A percentile compares a stretch with the other conserved stretches of the same genome.
Evolutionary conservation across 64 coral and sea anemone genomes (phyloP).

Genomic region (Montipora sp.): DNA sequence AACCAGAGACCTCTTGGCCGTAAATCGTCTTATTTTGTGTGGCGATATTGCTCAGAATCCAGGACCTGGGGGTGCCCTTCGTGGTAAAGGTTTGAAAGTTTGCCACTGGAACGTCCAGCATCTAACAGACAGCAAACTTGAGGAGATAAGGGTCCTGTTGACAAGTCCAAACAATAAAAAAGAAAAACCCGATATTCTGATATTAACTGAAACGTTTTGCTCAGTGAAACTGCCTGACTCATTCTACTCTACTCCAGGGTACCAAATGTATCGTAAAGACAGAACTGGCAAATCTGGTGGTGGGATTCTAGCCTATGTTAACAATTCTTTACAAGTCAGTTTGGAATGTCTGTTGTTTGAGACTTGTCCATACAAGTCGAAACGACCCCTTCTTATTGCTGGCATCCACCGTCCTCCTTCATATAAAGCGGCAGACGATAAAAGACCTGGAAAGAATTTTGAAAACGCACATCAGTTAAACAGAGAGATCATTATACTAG

Average conservation of each 20-base stretch:
- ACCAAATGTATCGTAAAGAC: slow-evolving; percentile 47
- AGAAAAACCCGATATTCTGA: background rate
- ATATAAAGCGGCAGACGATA: too few species aligned
- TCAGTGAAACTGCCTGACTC: slow-evolving; percentile 15
- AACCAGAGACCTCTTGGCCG: too few species aligned
- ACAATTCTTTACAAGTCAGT: too few species aligned
- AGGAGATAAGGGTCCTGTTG: background rate
- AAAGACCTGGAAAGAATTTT: too few species aligned
- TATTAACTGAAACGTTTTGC: background rate
- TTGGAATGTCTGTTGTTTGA: too few species aligned
- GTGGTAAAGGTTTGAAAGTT: background rate
- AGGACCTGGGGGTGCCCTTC: slow-evolving; percentile 1
- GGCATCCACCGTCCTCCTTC: too few species aligned
- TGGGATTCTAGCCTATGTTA: slow-evolving; percentile 18
- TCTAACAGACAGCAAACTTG: background rate
- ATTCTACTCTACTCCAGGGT: slow-evolving; percentile 51
- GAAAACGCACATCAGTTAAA: too few species aligned
- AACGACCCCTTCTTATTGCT: too few species aligned
- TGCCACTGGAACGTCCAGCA: slow-evolving; percentile 5
- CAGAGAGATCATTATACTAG: too few species aligned
- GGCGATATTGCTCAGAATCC: slow-evolving; percentile 61
- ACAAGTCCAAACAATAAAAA: background rate
- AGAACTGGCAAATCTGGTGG: slow-evolving; percentile 37
- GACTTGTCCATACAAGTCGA: too few species aligned
- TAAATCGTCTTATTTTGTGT: slow-evolving; percentile 23